Conservation (phyloP, 2,888 invertebrate species). For the Aphrophora alni region DNA sequence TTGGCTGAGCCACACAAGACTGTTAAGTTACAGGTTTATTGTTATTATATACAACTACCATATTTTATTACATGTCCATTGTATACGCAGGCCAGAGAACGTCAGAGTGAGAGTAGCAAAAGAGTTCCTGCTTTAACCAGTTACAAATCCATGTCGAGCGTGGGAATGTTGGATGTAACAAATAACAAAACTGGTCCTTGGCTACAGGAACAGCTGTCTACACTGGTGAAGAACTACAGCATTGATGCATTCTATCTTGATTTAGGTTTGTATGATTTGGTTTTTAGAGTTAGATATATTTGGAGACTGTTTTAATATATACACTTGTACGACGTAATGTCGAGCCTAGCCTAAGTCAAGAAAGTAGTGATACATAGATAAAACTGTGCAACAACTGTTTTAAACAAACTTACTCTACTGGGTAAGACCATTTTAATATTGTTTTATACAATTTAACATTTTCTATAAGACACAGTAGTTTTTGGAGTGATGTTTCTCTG, state of each 20-base stretch:
- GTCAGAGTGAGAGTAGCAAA: constrained; percentile 69
- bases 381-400: no score
- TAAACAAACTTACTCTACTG: no score
- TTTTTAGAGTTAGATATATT: neutral
- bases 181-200: constrained; percentile 82
- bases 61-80: no score
- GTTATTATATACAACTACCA: no score
- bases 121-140: constrained; percentile 82
- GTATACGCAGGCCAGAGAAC: constrained; percentile 66
- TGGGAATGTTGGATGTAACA: constrained; percentile 86
- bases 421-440: no score
- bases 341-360: no score
- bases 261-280: constrained; percentile 68
- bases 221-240: constrained; percentile 73
- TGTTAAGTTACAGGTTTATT: no score
- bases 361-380: no score
- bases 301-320: neutral
- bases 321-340: neutral
- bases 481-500: no score
- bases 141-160: constrained; percentile 80
- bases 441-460: no score
- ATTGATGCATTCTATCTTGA: constrained; percentile 88
- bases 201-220: constrained; percentile 75
- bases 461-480: no score
- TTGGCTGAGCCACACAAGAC: no score